Evolutionary conservation across 2,113 vertebrate species (phyloP).

Genomic region (Craseonycteris thonglongyai): DNA sequence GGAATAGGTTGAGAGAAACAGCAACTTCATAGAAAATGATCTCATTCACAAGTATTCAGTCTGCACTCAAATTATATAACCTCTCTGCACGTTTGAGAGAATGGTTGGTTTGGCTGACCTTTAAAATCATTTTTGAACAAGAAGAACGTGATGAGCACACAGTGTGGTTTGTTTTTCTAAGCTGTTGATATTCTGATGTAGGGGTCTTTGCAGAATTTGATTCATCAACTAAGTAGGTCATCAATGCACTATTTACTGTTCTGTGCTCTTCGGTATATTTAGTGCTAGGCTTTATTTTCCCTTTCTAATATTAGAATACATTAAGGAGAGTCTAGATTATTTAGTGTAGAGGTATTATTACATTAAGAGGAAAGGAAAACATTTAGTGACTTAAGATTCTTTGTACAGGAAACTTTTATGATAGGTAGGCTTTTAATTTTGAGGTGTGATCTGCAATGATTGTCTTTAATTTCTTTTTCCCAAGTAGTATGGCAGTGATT

Average conservation of each 20-base stretch:
- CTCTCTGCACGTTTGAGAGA: neutral
- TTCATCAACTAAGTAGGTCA: neutral
- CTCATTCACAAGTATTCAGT: neutral
- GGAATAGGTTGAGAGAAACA: neutral
- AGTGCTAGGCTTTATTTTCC: neutral
- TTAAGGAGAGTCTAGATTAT: neutral
- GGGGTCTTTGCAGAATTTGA: slow-evolving; percentile 28
- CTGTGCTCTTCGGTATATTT: neutral
- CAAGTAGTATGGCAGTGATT: neutral
- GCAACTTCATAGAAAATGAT: neutral
- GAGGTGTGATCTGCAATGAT: neutral
- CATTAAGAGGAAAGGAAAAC: neutral
- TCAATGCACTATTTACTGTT: neutral
- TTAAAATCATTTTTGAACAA: neutral
- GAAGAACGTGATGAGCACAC: neutral
- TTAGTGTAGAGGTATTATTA: neutral
- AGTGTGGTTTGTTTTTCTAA: neutral
- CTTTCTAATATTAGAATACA: neutral
- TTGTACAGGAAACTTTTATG: neutral
- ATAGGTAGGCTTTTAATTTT: neutral
- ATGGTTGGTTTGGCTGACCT: neutral
- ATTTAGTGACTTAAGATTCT: neutral
- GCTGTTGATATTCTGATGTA: neutral
- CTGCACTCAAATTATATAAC: neutral
- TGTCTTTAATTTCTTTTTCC: neutral